These are phyloP conservation scores for Dryadula phaetusa DNA, from an alignment of 2,888 invertebrate genomes.

Conservation along the genomic window DNA sequence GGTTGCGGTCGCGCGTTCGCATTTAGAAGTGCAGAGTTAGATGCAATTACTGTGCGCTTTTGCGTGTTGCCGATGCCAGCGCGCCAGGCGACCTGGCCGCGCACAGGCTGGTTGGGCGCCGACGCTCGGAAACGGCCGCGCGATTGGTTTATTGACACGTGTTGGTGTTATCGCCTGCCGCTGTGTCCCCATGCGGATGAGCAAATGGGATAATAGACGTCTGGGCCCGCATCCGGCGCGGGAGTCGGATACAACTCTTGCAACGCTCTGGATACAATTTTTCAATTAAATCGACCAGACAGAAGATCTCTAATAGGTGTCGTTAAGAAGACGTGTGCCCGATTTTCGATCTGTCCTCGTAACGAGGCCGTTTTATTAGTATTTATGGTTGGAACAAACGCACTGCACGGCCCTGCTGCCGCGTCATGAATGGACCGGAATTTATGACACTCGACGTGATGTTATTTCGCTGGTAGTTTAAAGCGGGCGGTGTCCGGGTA, in stretches of 20 bases:
- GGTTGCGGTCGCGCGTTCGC: conserved; percentile 65
- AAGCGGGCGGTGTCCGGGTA: conserved; percentile 53
- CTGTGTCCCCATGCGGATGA: conserved; percentile 81
- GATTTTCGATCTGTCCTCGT: conserved; percentile 82
- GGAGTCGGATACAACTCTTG: conserved; percentile 81
- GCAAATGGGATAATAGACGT: conserved; percentile 84
- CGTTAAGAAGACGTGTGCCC: conserved; percentile 84
- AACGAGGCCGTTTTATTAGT: conserved; percentile 82
- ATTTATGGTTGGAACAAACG: conserved; percentile 81
- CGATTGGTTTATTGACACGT: conserved; percentile 78
- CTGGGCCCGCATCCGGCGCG: conserved; percentile 84
- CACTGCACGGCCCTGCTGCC: conserved; percentile 57
- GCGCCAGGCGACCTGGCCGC: neutral
- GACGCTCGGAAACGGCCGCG: conserved; percentile 49
- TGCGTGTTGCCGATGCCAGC: conserved; percentile 12
- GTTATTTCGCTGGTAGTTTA: conserved; percentile 61
- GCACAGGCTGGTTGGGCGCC: conserved; percentile 26
- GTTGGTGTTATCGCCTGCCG: conserved; percentile 56
- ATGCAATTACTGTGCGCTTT: conserved; percentile 63
- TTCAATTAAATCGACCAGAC: conserved; percentile 84
- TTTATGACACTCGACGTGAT: conserved; percentile 75
- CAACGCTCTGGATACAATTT: conserved; percentile 83
- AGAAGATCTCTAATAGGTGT: conserved; percentile 84
- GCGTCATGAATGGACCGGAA: conserved; percentile 77
- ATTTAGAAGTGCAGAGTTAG: conserved; percentile 64